A percentile compares a stretch with the other conserved stretches of the same genome.
phyloP scores from a whole-genome alignment of 2,797 vertebrate genomes.

The Sebastes goodei region DNA sequence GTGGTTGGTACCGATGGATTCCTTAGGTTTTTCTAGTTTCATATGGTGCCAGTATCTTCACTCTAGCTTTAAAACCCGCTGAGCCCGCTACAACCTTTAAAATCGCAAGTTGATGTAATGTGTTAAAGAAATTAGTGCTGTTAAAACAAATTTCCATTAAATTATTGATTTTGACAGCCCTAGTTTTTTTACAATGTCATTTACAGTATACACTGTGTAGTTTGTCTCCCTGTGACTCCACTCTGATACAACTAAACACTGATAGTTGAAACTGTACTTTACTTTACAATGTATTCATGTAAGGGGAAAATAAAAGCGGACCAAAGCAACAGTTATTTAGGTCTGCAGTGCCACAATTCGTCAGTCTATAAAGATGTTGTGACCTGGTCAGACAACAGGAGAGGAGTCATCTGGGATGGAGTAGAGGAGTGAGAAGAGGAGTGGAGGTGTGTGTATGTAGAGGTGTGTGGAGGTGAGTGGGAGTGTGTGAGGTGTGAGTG shows the following conservation, averaged over 20 bases:
- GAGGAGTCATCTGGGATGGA: conserved; percentile 33
- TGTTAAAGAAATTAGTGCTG: too few relatives aligned
- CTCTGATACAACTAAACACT: not conserved
- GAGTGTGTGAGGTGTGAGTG: conserved; percentile 52
- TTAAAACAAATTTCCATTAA: too few relatives aligned
- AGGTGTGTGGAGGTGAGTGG: conserved; percentile 33
- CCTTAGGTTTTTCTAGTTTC: too few relatives aligned
- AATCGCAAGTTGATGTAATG: too few relatives aligned
- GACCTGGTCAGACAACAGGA: conserved; percentile 27
- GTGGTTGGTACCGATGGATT: too few relatives aligned
- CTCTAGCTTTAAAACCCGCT: too few relatives aligned
- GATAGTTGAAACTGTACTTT: not conserved
- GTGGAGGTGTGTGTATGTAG: conserved; percentile 22
- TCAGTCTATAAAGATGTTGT: conserved; percentile 3
- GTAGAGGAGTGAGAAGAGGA: not conserved
- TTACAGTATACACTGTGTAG: too few relatives aligned
- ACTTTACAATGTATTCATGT: not conserved
- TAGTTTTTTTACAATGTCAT: too few relatives aligned
- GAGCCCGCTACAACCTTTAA: too few relatives aligned
- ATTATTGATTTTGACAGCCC: too few relatives aligned
- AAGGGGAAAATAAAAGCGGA: not conserved
- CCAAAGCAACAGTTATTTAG: not conserved
- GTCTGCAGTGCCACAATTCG: not conserved
- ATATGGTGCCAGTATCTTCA: too few relatives aligned
- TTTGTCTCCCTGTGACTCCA: not conserved